Percentiles rank a stretch among this genome's conserved stretches.
Evolutionary conservation across 2,113 vertebrate species (phyloP).

Genomic region (Emydura subglobosa): DNA sequence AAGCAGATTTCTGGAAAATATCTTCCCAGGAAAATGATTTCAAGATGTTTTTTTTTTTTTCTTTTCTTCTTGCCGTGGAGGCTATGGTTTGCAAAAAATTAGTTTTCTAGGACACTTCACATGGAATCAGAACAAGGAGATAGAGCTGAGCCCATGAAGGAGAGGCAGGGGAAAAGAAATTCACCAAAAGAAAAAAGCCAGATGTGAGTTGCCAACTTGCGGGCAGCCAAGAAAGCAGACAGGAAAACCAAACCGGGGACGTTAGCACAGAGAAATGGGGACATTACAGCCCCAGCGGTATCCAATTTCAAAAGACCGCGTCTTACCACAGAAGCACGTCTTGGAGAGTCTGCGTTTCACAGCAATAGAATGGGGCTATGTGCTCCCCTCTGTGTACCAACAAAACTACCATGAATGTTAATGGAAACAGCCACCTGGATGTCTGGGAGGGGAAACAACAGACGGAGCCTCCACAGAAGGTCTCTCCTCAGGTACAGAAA

Average conservation of each 20-base stretch:
- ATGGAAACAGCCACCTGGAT: neutral
- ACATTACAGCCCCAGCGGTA: slow-evolving; percentile 26
- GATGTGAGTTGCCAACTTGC: slow-evolving; percentile 47
- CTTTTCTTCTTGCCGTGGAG: neutral
- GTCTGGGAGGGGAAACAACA: neutral
- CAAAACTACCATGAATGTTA: neutral
- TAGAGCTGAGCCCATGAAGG: slow-evolving; percentile 50
- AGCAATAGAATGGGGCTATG: slow-evolving; percentile 44
- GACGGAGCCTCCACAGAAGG: neutral
- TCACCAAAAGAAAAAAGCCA: slow-evolving; percentile 40
- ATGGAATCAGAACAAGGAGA: slow-evolving; percentile 67
- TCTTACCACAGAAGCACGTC: slow-evolving; percentile 67
- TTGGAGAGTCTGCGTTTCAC: neutral
- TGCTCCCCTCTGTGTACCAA: slow-evolving; percentile 1
- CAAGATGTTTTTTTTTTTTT: slow-evolving; percentile 29
- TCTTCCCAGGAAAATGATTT: slow-evolving; percentile 50
- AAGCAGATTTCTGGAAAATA: slow-evolving; percentile 39
- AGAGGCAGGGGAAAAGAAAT: slow-evolving; percentile 16
- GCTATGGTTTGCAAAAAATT: slow-evolving; percentile 52
- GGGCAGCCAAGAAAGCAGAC: slow-evolving; percentile 67
- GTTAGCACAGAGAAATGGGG: slow-evolving; percentile 46
- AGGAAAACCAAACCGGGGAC: slow-evolving; percentile 75
- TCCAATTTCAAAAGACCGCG: slow-evolving; percentile 64
- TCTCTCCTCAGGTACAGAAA: neutral
- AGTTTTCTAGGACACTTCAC: slow-evolving; percentile 72